Conservation (phyloP, 2,888 invertebrate species). For the Caenorhabditis sulstoni region DNA sequence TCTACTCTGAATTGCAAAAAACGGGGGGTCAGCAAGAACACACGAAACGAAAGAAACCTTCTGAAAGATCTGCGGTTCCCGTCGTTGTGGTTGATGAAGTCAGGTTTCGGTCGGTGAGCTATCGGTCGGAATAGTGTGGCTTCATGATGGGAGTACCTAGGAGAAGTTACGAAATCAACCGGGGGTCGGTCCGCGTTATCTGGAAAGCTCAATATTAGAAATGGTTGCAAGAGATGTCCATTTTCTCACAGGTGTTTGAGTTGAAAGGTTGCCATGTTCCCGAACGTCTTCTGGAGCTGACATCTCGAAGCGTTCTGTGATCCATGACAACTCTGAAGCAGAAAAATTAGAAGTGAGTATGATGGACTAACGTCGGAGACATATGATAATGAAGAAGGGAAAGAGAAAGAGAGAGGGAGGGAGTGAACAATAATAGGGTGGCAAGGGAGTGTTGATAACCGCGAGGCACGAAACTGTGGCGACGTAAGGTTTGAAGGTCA, state of each 20-base stretch:
- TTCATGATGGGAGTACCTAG: constrained; percentile 50
- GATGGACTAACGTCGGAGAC: constrained; percentile 9
- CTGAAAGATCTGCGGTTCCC: constrained; percentile 43
- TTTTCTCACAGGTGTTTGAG: constrained; percentile 52
- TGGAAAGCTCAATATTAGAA: too few species aligned
- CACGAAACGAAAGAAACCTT: constrained; percentile 12
- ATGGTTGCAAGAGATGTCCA: too few species aligned
- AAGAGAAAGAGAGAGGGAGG: not conserved
- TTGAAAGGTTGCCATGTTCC: constrained; percentile 56
- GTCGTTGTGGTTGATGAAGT: constrained; percentile 55
- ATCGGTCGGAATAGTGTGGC: constrained; percentile 45
- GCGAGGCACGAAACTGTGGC: constrained; percentile 45
- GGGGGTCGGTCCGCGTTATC: constrained; percentile 55
- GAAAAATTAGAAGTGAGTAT: not conserved
- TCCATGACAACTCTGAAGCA: constrained; percentile 49
- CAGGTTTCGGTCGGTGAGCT: constrained; percentile 53
- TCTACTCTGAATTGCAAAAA: constrained; percentile 39
- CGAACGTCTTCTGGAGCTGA: constrained; percentile 35
- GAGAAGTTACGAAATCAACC: constrained; percentile 56
- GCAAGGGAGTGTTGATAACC: constrained; percentile 52
- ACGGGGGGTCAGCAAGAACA: not conserved
- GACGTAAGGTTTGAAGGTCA: constrained; percentile 50
- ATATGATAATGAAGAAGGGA: constrained; percentile 50
- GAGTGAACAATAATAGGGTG: constrained; percentile 2
- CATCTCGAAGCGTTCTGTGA: constrained; percentile 53